Conservation (phyloP, 2,888 invertebrate species). For the Agrochola lychnidis region DNA sequence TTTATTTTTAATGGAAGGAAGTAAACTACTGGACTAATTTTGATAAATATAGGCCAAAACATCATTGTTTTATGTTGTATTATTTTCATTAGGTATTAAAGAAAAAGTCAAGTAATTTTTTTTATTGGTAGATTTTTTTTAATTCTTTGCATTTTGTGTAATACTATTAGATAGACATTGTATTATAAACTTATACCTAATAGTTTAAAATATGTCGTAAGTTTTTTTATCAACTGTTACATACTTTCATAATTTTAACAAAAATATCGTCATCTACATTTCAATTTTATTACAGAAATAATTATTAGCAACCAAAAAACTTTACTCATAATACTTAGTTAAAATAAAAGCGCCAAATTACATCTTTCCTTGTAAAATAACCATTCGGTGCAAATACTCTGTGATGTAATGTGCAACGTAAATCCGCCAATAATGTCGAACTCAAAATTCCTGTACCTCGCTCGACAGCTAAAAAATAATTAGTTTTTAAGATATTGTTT, state of each 20-base stretch:
- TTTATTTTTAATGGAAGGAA: constrained; percentile 7
- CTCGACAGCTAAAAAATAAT: constrained; percentile 7
- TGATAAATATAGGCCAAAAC: background rate
- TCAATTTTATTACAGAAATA: background rate
- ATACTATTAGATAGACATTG: background rate
- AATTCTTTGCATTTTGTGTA: background rate
- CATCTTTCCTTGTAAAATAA: constrained; percentile 34
- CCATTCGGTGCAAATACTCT: constrained; percentile 32
- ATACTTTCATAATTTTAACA: background rate
- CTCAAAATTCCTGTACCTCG: constrained; percentile 49
- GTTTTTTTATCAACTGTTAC: background rate
- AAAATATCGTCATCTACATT: too few relatives aligned
- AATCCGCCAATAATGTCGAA: constrained; percentile 37
- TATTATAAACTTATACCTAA: background rate
- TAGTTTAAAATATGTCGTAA: too few relatives aligned
- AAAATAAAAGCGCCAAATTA: constrained; percentile 16
- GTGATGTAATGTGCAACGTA: background rate
- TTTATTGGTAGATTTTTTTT: background rate
- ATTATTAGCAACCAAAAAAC: background rate
- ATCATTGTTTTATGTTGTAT: background rate
- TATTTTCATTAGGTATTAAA: too few relatives aligned
- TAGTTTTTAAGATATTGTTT: background rate
- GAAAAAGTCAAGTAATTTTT: too few relatives aligned
- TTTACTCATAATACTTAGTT: too few relatives aligned
- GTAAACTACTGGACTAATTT: background rate